Evolutionary conservation across 2,797 vertebrate species (phyloP), one percentile per base, ranked within the genome.

Genomic region (Esox lucius): DNA sequence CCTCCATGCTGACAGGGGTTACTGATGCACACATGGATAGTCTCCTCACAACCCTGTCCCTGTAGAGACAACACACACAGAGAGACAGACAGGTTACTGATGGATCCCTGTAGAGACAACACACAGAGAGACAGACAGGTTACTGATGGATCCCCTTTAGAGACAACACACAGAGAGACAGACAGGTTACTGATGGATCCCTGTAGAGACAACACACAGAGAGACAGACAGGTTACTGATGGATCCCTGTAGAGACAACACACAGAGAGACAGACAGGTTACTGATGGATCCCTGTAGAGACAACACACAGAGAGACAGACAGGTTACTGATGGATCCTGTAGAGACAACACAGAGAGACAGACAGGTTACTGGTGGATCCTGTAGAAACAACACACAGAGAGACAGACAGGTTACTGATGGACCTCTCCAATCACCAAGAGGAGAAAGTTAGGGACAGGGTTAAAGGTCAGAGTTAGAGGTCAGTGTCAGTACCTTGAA

Each of bases 11-110:
- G 91, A 83, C 97, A 99, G 0, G 97, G 98, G 86, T 96, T 97
- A 83, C 95, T 95, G 84, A 99, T 97, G 77, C 98, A 99, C 35
- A 96, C 95, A 12, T 99, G 97, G 84, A 99, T 98, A 0, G 97
- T 95, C 77, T 95, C 85, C 84, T 98, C 96, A 46, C 98, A 99
- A 87, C 98, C 26, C 8, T 65, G 12, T 35, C 64, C 28, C 22
- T 26, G 26, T 12, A 39, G 17, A 42, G 26, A 59, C 28, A 0
- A 68, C 16, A 71, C 53, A 82, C 13, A 59, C 11, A 73, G 2
- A 51, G 2, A 1, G 17, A n/a, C 51, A 46, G 9, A 39, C 22
- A 7, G 53, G n/a, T 56, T 17, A 48, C 51, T 42, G 9, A 70
- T 24, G 16, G n/a, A 61, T 28, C 74, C 61, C n/a, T n/a, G n/a